Evolutionary conservation across 2,797 vertebrate genomes (phyloP).

Genomic region (Propithecus perrieri): DNA sequence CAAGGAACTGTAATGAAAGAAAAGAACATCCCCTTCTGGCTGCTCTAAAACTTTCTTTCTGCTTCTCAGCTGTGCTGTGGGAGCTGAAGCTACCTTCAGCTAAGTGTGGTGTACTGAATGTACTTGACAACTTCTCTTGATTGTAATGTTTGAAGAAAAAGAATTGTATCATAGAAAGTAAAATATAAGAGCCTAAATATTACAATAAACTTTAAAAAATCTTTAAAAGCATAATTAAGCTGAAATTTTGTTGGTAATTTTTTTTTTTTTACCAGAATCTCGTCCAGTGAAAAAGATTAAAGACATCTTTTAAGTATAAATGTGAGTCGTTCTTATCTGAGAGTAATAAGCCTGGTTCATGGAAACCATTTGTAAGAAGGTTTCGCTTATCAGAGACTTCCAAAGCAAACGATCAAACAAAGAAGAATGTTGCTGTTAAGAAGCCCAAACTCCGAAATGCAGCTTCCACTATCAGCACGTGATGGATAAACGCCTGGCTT

Average conservation of each 20-base stretch:
- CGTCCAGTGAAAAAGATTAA: conserved; percentile 50
- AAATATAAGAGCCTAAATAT: neutral
- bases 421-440: neutral
- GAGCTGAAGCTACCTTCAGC: neutral
- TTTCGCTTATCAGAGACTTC: neutral
- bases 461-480: neutral
- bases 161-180: neutral
- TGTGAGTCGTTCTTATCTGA: neutral
- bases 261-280: neutral
- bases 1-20: fast-evolving
- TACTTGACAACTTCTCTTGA: neutral
- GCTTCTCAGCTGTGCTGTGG: no score
- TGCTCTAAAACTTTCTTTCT: fast-evolving
- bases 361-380: neutral
- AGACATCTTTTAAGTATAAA: conserved; percentile 28
- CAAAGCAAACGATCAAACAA: neutral
- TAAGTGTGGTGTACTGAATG: neutral
- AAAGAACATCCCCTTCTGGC: neutral
- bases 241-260: conserved; percentile 29
- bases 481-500: neutral
- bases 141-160: neutral
- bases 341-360: conserved; percentile 3
- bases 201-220: neutral
- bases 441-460: neutral
- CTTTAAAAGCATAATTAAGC: neutral